Percentiles rank a stretch among this genome's conserved stretches.
phyloP scores from a whole-genome alignment of 2,113 vertebrate species.

The Rhipidura dahli region DNA sequence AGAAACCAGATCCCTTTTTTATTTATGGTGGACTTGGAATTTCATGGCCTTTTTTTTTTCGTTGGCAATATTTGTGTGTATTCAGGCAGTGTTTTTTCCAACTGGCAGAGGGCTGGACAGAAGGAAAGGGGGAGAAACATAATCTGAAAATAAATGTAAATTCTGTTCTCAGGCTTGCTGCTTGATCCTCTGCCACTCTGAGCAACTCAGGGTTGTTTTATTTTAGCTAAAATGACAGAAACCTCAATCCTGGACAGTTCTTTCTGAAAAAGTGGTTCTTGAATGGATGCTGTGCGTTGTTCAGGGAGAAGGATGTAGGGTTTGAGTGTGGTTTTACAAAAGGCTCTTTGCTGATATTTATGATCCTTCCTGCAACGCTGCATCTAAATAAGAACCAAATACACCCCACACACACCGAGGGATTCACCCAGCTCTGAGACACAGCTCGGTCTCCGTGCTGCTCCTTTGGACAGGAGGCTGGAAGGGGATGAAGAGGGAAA shows the following conservation, averaged over 20 bases:
- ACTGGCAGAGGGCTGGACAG: background rate
- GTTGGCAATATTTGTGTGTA: background rate
- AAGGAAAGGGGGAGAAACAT: background rate
- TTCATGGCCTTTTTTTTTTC: background rate
- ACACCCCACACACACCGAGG: too few species aligned
- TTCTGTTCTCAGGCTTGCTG: background rate
- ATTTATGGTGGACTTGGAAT: background rate
- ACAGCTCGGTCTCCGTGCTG: background rate
- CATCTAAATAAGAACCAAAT: background rate
- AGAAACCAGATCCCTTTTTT: background rate
- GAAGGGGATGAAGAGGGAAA: background rate
- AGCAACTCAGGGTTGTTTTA: background rate
- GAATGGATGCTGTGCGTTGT: background rate
- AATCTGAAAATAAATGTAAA: background rate
- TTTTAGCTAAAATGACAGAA: background rate
- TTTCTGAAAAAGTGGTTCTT: background rate
- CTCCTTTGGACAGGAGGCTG: background rate
- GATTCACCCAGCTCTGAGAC: background rate
- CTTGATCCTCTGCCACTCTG: background rate
- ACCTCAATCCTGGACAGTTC: background rate
- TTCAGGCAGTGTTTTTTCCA: background rate
- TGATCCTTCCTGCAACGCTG: background rate
- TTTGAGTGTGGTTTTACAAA: background rate
- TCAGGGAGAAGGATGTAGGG: background rate
- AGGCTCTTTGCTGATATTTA: background rate